phyloP scores from a whole-genome alignment of 2,797 vertebrate genomes.

The Schizopygopsis pylzovi region DNA sequence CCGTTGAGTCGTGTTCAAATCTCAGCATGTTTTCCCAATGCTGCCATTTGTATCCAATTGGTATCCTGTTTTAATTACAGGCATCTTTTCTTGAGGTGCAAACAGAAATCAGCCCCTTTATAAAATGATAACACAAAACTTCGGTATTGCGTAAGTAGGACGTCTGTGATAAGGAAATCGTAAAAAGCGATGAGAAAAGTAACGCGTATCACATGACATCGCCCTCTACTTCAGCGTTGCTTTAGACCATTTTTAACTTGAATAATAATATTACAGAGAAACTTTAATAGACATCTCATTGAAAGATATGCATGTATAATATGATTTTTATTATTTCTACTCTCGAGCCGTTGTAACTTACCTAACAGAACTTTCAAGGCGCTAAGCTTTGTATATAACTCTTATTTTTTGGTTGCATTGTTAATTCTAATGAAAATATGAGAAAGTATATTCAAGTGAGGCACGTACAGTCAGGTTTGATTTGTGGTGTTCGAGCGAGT shows the following conservation, averaged over 20 bases:
- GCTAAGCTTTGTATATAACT: neutral
- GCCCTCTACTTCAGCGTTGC: too few relatives aligned
- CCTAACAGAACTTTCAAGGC: neutral
- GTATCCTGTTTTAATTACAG: neutral
- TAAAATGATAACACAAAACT: neutral
- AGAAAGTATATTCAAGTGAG: neutral
- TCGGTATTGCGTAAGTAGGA: neutral
- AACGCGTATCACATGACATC: neutral
- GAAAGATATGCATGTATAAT: neutral
- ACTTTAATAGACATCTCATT: neutral
- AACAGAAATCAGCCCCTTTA: neutral
- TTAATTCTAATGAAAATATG: neutral
- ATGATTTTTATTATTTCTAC: neutral
- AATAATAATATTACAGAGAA: too few relatives aligned
- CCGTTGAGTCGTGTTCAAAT: neutral
- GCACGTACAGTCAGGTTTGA: neutral
- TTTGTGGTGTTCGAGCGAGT: constrained; percentile 57
- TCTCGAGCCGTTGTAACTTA: neutral
- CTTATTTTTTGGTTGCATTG: neutral
- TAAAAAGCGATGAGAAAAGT: neutral
- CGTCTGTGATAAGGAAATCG: neutral
- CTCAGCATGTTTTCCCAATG: neutral
- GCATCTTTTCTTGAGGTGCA: neutral
- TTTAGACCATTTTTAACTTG: too few relatives aligned
- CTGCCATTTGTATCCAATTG: neutral